Base-by-base conservation (phyloP, 1,140 invertebrate genomes). In the Drosophila leontia region DNA sequence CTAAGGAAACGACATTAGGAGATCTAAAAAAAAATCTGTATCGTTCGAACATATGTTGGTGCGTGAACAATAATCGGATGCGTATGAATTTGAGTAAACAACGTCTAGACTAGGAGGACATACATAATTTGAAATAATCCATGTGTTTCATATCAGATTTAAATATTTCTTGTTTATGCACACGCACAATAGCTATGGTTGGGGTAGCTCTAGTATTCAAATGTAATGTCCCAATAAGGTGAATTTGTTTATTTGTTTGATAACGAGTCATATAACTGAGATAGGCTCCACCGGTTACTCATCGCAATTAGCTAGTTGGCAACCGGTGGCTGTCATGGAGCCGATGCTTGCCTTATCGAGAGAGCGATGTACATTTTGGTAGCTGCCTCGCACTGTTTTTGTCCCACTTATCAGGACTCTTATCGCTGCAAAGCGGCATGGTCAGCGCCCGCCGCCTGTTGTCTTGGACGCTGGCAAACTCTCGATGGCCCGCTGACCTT, bases 401-500 rank as follows among this genome's bases (percentile, higher is more conserved):
- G 19, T 12, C 11, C 23, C 13, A 23, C 64, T 26, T 70, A 70
- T 70, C 48, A 64, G 56, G 34, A 42, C 45, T 41, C 63, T 83
- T 83, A 83, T 83, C 80, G 68, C 55, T 64, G 55, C 23, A 37
- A 64, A 81, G 53, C 47, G 67, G 44, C 59, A 59, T 56, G 80
- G 59, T 69, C 80, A 60, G 61, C 55, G 26, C 12, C 17, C 35
- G 55, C 53, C 23, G 47, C 17, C 42, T 57, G 45, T 45, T 35
- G 65, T 37, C 65, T 69, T 65, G 59, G 45, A 19, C 63, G 34
- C 45, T 51, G 12, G 23, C 44, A 64, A 67, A 32, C 41, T n/a
- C 29, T 35, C 19, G 60, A 58, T 78, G 76, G 80, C 81, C 82
- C 26, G 82, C 55, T 81, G 80, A 84, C 82, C 82, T 85, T 81